phyloP scores from a whole-genome alignment of 2,888 invertebrate species.

The Muscina levida region DNA sequence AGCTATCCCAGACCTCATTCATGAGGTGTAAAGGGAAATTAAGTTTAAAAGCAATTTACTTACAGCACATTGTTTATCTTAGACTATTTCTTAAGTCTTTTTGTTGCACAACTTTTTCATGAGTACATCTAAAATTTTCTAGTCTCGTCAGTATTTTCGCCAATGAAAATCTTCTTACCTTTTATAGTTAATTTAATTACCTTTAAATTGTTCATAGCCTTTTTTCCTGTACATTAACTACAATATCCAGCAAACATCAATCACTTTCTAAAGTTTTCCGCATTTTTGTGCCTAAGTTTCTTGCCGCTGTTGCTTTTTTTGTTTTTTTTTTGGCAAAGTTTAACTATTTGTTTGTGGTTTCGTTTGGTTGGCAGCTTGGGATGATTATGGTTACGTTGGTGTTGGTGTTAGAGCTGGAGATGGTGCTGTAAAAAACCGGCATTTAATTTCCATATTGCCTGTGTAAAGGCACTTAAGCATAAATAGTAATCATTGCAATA shows the following conservation, averaged over 20 bases:
- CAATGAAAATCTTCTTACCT: constrained; percentile 33
- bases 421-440: constrained; percentile 42
- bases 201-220: constrained; percentile 25
- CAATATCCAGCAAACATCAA: constrained; percentile 45
- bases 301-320: neutral
- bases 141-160: no score
- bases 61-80: no score
- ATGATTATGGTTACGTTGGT: constrained; percentile 3
- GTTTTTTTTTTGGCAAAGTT: neutral
- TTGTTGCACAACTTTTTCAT: no score
- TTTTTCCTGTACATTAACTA: neutral
- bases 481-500: neutral
- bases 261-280: constrained; percentile 68
- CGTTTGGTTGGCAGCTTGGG: neutral
- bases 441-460: constrained; percentile 61
- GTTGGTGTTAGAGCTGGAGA: neutral
- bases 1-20: no score
- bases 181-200: constrained; percentile 57
- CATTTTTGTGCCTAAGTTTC: constrained; percentile 56
- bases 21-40: no score
- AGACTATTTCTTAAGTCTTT: no score
- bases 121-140: no score
- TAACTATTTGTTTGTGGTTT: constrained; percentile 9
- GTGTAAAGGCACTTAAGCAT: constrained; percentile 42
- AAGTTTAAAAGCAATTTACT: no score